A percentile compares a stretch with the other conserved stretches of the same genome.
Evolutionary conservation across 2,797 vertebrate genomes (phyloP).

Genomic region (Onychomys torridus): DNA sequence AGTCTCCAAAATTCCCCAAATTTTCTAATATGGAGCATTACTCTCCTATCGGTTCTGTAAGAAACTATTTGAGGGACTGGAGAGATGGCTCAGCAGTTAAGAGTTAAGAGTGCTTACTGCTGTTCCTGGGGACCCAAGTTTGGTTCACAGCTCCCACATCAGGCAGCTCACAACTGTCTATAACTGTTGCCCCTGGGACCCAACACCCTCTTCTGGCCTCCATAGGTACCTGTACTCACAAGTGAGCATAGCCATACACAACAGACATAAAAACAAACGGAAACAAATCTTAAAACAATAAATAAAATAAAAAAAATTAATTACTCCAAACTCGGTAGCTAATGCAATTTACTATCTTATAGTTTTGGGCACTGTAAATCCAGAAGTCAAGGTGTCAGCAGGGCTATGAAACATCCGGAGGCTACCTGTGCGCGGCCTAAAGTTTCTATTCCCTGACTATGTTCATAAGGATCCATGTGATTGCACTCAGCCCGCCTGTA

Average conservation of each 20-base stretch:
- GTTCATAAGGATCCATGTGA: not conserved
- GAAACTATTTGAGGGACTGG: not conserved
- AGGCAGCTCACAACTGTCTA: not conserved
- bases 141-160: not conserved
- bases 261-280: not conserved
- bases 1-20: not conserved
- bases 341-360: not conserved
- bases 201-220: not conserved
- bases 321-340: not conserved
- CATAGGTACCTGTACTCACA: not conserved
- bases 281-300: not conserved
- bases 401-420: not conserved
- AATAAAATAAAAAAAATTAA: not conserved
- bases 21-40: not conserved
- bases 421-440: not conserved
- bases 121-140: not conserved
- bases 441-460: not conserved
- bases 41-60: not conserved
- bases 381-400: not conserved
- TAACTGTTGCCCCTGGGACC: not conserved
- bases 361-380: not conserved
- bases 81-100: not conserved
- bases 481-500: not conserved
- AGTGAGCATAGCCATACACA: not conserved
- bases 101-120: not conserved